phyloP scores from a whole-genome alignment of 2,888 invertebrate genomes.

The Acronicta alni region DNA sequence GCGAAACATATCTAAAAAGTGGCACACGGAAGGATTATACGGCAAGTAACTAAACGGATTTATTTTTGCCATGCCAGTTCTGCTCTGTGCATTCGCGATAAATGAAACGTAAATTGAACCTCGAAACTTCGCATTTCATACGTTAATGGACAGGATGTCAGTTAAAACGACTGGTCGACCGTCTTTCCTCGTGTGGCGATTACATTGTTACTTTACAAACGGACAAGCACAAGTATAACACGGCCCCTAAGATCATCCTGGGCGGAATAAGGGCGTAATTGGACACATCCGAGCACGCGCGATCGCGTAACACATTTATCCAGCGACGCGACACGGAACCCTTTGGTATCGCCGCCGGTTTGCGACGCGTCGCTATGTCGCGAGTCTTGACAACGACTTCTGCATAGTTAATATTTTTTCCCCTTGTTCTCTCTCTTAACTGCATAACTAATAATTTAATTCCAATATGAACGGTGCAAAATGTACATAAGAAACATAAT shows the following conservation, averaged over 20 bases:
- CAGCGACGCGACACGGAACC: slow-evolving; percentile 59
- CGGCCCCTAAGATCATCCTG: slow-evolving; percentile 48
- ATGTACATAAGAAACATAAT: slow-evolving; percentile 29
- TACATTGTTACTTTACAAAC: slow-evolving; percentile 43
- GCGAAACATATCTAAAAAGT: slow-evolving; percentile 30
- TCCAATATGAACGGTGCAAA: slow-evolving; percentile 21
- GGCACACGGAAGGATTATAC: slow-evolving; percentile 24
- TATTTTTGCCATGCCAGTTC: slow-evolving; percentile 14
- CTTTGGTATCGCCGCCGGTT: slow-evolving; percentile 49
- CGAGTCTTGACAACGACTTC: slow-evolving; percentile 18
- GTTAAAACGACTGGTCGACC: slow-evolving; percentile 23
- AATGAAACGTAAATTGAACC: slow-evolving; percentile 31
- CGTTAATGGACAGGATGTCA: slow-evolving; percentile 41
- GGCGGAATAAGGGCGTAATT: slow-evolving; percentile 59
- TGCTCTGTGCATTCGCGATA: slow-evolving; percentile 10
- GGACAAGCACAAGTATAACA: slow-evolving; percentile 47
- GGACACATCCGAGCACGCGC: slow-evolving; percentile 64
- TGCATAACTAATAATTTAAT: slow-evolving; percentile 24
- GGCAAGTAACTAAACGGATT: slow-evolving; percentile 40
- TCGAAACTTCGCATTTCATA: slow-evolving; percentile 29
- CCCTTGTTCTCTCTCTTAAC: not conserved
- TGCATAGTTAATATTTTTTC: slow-evolving; percentile 28
- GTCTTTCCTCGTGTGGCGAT: slow-evolving; percentile 40
- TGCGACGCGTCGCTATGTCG: slow-evolving; percentile 22
- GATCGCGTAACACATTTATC: slow-evolving; percentile 57